Conservation (phyloP, 2,113 vertebrate species). For the Zosterops pallidus region DNA sequence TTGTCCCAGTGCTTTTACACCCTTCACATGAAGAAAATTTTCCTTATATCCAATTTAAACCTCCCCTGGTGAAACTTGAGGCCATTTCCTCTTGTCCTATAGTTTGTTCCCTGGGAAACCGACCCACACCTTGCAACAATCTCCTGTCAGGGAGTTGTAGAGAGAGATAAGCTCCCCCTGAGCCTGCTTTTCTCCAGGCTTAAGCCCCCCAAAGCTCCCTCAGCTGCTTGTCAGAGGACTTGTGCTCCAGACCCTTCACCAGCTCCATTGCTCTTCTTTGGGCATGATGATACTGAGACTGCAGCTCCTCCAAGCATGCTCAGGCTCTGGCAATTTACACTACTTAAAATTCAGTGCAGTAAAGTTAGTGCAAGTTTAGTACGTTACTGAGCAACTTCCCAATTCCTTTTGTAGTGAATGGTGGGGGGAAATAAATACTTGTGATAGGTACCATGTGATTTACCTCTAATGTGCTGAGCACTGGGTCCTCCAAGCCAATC, state of each 20-base stretch:
- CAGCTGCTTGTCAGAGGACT: background rate
- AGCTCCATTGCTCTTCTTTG: background rate
- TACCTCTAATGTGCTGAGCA: background rate
- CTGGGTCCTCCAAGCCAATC: background rate
- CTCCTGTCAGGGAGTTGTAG: background rate
- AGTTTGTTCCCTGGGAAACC: accelerated
- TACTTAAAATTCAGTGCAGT: background rate
- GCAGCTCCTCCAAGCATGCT: background rate
- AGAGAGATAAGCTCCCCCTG: accelerated
- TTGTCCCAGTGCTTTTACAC: background rate
- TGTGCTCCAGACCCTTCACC: background rate
- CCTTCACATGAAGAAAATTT: background rate
- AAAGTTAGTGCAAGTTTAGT: background rate
- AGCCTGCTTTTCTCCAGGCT: background rate
- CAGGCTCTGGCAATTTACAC: background rate
- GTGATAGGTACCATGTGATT: background rate
- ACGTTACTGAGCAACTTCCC: background rate
- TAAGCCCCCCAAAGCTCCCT: background rate
- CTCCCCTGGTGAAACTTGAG: background rate
- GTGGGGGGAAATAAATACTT: background rate
- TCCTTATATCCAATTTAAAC: background rate
- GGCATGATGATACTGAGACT: background rate
- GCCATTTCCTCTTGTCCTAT: background rate
- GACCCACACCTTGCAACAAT: background rate
- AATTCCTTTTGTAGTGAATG: background rate